phyloP scores from a whole-genome alignment of 2,888 invertebrate species.

The Geotrupes spiniger region DNA sequence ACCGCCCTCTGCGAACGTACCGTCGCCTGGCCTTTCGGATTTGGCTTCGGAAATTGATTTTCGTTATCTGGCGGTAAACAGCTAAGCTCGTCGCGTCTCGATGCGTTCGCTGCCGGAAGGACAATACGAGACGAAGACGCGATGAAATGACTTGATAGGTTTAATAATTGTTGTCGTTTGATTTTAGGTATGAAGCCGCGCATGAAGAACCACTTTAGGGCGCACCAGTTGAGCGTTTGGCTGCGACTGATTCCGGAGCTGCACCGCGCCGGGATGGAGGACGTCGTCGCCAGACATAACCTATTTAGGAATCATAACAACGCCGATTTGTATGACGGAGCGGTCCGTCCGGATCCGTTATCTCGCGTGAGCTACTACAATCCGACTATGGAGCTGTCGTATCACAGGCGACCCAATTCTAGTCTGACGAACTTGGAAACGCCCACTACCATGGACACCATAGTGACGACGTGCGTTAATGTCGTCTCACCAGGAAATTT shows the following conservation, averaged over 20 bases:
- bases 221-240: conserved; percentile 95
- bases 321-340: conserved; percentile 84
- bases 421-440: conserved; percentile 62
- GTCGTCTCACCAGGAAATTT: conserved; percentile 51
- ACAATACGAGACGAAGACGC: no score
- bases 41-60: no score
- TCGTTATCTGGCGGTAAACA: no score
- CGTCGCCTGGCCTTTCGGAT: no score
- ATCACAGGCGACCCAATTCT: conserved; percentile 57
- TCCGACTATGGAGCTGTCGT: conserved; percentile 60
- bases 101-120: no score
- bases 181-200: conserved; percentile 83
- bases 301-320: conserved; percentile 87
- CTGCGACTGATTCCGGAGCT: conserved; percentile 88
- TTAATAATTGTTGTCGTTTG: no score
- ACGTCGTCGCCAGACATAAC: conserved; percentile 83
- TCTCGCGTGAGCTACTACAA: conserved; percentile 63
- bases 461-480: conserved; percentile 70
- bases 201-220: conserved; percentile 90
- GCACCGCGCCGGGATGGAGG: conserved; percentile 85
- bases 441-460: conserved; percentile 67
- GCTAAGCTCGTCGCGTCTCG: no score
- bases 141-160: no score
- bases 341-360: conserved; percentile 81
- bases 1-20: no score